A percentile compares a stretch with the other conserved stretches of the same genome.
phyloP scores from a whole-genome alignment of 2,113 vertebrate species.

The Podocnemis expansa region DNA sequence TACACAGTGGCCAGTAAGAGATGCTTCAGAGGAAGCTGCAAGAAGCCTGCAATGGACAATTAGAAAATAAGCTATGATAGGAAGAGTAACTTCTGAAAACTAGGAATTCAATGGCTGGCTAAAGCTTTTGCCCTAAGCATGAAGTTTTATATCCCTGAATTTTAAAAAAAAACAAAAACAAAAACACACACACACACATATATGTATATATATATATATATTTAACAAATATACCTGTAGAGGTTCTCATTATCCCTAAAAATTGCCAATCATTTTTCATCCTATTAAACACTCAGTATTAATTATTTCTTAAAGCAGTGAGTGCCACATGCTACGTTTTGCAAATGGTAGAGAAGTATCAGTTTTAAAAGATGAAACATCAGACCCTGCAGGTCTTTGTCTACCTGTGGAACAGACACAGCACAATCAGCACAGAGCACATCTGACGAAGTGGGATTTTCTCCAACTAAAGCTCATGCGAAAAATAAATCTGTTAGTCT shows the following conservation, averaged over 20 bases:
- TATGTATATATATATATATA: too few relatives aligned
- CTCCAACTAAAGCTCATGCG: too few relatives aligned
- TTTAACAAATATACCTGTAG: neutral
- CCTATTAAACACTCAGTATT: neutral
- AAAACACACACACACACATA: too few relatives aligned
- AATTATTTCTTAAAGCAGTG: neutral
- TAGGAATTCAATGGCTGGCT: neutral
- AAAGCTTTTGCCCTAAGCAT: fast-evolving
- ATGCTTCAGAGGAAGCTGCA: neutral
- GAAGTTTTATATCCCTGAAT: neutral
- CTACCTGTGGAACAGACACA: neutral
- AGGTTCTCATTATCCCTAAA: neutral
- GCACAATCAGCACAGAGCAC: neutral
- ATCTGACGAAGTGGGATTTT: too few relatives aligned
- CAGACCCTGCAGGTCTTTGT: neutral
- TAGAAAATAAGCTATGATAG: neutral
- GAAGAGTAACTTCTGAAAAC: neutral
- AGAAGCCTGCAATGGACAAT: neutral
- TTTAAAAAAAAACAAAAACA: too few relatives aligned
- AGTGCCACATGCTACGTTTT: neutral
- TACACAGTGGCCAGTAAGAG: slow-evolving; percentile 14
- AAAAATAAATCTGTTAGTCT: too few relatives aligned
- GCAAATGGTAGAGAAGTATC: neutral
- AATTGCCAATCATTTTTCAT: neutral
- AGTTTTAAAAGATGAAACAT: neutral